phyloP scores from a whole-genome alignment of 1,140 invertebrate genomes.

The Aplysia californica region DNA sequence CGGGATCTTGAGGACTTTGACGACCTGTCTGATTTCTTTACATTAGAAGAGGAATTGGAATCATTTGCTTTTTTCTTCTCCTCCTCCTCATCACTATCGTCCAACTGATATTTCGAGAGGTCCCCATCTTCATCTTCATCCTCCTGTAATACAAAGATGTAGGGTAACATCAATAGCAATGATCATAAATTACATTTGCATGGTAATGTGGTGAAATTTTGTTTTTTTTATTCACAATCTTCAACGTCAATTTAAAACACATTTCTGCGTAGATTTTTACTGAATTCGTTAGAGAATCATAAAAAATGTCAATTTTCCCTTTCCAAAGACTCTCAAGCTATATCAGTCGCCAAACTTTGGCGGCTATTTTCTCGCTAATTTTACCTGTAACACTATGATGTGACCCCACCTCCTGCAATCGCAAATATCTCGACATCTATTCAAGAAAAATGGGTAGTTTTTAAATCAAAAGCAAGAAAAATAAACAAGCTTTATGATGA shows the following conservation, averaged over 20 bases:
- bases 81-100: conserved; percentile 54
- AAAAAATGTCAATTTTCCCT: neutral
- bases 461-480: no score
- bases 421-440: no score
- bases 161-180: no score
- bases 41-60: conserved; percentile 4
- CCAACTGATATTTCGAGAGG: conserved; percentile 85
- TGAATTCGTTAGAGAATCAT: neutral
- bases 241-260: neutral
- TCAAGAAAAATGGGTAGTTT: no score
- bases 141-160: no score
- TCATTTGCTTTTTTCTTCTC: conserved; percentile 7
- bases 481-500: no score
- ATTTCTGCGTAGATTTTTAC: neutral
- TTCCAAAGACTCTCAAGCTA: no score
- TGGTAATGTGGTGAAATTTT: neutral
- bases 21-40: conserved; percentile 29
- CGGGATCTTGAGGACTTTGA: conserved; percentile 46
- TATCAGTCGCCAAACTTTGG: no score
- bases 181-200: no score
- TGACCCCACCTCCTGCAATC: no score
- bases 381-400: no score
- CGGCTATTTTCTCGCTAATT: no score
- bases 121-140: conserved; percentile 71
- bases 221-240: neutral